Percentiles rank a stretch among this genome's conserved stretches.
Evolutionary conservation across 1,140 invertebrate species (phyloP).

Genomic region (Drosophila nikananu): DNA sequence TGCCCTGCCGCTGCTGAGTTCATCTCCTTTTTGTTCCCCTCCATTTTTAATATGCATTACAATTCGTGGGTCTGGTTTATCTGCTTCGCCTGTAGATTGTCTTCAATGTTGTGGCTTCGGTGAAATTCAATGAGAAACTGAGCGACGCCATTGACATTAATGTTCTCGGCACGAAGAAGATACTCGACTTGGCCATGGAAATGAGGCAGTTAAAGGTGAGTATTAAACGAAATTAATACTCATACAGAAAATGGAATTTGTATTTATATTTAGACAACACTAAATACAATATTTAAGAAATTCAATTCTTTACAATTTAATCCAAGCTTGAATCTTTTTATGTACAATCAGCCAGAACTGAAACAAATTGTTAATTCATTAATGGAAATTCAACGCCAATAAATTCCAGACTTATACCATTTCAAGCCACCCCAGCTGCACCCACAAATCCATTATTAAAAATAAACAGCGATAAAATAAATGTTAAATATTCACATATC

Average conservation of each 20-base stretch:
- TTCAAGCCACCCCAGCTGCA: not conserved
- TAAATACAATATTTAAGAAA: not conserved
- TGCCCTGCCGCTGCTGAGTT: conserved; percentile 7
- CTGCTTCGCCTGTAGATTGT: conserved; percentile 87
- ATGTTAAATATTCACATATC: conserved; percentile 68
- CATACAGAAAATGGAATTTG: not conserved
- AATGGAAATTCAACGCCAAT: not conserved
- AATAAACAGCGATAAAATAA: conserved; percentile 35
- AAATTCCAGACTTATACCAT: not conserved
- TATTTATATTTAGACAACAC: no score
- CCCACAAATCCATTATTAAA: conserved; percentile 20
- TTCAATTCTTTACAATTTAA: not conserved
- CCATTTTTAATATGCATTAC: conserved; percentile 77
- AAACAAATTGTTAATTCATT: not conserved
- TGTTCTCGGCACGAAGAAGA: conserved; percentile 87
- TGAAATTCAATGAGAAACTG: conserved; percentile 94
- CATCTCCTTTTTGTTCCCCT: conserved; percentile 25
- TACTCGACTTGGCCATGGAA: conserved; percentile 88
- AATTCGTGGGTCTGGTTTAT: conserved; percentile 40
- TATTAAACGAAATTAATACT: not conserved
- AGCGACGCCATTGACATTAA: conserved; percentile 88
- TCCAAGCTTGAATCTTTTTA: not conserved
- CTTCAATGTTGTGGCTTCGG: conserved; percentile 96
- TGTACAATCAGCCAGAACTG: no score
- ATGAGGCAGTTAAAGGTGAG: conserved; percentile 89